Base-by-base conservation (phyloP, 2,113 vertebrate genomes). In the Empidonax alnorum region DNA sequence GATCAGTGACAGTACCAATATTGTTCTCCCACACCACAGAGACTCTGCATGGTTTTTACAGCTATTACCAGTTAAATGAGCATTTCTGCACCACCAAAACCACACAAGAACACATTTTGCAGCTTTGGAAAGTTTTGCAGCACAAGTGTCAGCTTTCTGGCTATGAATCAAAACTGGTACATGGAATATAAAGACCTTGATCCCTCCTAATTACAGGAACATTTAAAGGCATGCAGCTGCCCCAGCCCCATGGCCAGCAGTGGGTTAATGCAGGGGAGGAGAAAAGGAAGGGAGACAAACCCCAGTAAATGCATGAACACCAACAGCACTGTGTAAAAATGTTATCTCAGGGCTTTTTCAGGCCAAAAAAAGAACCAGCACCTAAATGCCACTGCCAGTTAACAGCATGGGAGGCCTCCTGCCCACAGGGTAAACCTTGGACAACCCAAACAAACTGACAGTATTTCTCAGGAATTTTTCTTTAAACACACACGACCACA, bases 381-480 rank as follows among this genome's bases (percentile, higher is more conserved):
- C 46, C 71, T 65, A 17, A 24, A 58, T 37, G 28, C n/a, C 44
- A 69, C 50, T 90, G 46, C 12, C 25, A 81, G 25, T 61, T 35
- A 81, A 44, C 27, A 84, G 58, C 3, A 44, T 14, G 46, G 58
- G 56, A 93, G 66, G 74, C 62, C 74, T 89, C 62, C 78, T 76
- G 66, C 84, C 83, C 7, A 0, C 53, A 91, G 66, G 69, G 22
- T 53, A 30, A 44, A 66, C 81, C 89, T 58, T 53, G 66, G 58
- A 58, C 77, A 94, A 69, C 81, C 89, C 87, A 87, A 96, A 91
- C 84, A 82, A 84, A 81, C 65, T 89, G 84, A 76, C 85, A 44
- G 3, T 7, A 69, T 41, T 77, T 74, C 74, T 46, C 87, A 95
- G 94, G 84, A 87, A 91, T 94, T 87, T 56, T 56, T 68, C 77